Evolutionary conservation across 2,113 vertebrate species (phyloP), one percentile per base, ranked within the genome.

Genomic region (Danionella cerebrum): DNA sequence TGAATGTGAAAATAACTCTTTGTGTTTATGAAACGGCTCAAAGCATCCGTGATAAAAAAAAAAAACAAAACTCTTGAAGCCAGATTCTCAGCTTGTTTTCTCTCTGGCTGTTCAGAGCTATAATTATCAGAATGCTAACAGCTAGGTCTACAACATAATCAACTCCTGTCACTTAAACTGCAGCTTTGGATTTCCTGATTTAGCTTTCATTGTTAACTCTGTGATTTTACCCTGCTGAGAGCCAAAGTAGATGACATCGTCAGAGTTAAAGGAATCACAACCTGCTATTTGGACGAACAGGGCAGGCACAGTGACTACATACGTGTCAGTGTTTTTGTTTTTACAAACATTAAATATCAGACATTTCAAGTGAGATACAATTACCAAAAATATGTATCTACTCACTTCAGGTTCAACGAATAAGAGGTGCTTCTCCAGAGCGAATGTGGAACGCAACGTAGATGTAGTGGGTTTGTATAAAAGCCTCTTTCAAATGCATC

Each of bases 121-220:
- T 51, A 19, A 31, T 63, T 55, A 58, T 54, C 68, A 62, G 13
- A 24, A 52, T 44, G 5, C 63, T 29, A 55, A 57, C 31, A 44
- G 27, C 48, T 16, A 47, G 24, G 38, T 50, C 19, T 31, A 5
- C 21, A 0, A 10, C 68, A 45, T 60, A 69, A 66, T 76, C 63
- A 67, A 70, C 55, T 67, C 48, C 45, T 5, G 14, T 29, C 42
- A 58, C 67, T 70, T 57, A 25, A 55, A 22, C 51, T 42, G 29
- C 51, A 39, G 31, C 48, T 68, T 53, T 11, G 14, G 41, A 33
- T 44, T 45, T 69, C 74, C 53, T 47, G 59, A 60, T 69, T 72
- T 69, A 65, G 67, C 48, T 47, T 24, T 18, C 35, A 13, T 52
- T 11, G 24, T 67, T 59, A 62, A 8, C 52, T 22, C 47, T 66